Evolutionary conservation across 2,113 vertebrate genomes (phyloP).

Genomic region (Scomber japonicus): DNA sequence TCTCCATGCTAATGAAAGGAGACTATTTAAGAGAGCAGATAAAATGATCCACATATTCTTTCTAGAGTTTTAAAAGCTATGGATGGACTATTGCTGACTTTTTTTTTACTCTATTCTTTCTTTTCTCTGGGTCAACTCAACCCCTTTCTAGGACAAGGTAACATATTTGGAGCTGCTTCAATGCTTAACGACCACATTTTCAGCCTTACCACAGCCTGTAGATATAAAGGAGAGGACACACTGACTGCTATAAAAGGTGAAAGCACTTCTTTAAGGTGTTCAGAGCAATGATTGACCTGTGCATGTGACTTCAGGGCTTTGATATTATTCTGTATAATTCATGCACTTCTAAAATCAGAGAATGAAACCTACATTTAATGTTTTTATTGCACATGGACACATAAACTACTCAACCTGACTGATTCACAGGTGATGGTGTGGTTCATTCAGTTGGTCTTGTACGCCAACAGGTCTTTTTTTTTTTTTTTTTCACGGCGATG

Average conservation of each 20-base stretch:
- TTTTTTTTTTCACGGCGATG: too few species aligned
- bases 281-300: too few species aligned
- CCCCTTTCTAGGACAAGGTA: slow-evolving; percentile 10
- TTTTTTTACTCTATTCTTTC: too few species aligned
- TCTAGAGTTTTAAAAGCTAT: background rate
- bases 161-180: background rate
- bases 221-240: background rate
- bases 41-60: background rate
- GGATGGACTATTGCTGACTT: too few species aligned
- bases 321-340: background rate
- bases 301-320: background rate
- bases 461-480: slow-evolving; percentile 21
- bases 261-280: background rate
- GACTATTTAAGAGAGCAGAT: background rate
- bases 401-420: too few species aligned
- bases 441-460: slow-evolving; percentile 76
- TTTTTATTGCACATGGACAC: background rate
- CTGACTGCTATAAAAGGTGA: background rate
- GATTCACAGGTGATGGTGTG: background rate
- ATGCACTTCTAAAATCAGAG: background rate
- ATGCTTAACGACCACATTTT: too few species aligned
- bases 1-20: background rate
- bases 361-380: too few species aligned
- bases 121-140: background rate
- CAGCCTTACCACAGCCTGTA: background rate